phyloP scores from a whole-genome alignment of 1,140 invertebrate species.

The Chironomus striatipennis region DNA sequence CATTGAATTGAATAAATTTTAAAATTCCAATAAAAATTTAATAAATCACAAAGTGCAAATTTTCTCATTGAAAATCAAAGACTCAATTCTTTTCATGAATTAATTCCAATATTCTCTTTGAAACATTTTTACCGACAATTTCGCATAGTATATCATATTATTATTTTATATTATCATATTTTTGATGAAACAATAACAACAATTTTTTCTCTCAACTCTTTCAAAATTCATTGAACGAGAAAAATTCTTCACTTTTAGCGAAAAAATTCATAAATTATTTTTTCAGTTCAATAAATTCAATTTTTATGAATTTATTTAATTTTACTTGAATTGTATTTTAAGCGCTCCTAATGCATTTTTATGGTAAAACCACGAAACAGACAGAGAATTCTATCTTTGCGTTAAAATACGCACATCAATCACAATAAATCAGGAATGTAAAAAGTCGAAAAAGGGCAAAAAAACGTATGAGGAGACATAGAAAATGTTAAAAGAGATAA shows the following conservation, averaged over 20 bases:
- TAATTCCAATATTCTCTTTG: too few relatives aligned
- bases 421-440: slow-evolving; percentile 4
- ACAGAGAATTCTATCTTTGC: background rate
- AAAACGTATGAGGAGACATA: background rate
- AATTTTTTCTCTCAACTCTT: background rate
- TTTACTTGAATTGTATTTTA: background rate
- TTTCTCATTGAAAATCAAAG: too few relatives aligned
- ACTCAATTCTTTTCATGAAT: too few relatives aligned
- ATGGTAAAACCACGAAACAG: background rate
- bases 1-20: too few relatives aligned
- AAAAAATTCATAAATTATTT: background rate
- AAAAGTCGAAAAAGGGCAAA: background rate
- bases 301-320: background rate
- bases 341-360: slow-evolving; percentile 20
- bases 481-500: background rate
- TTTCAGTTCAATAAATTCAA: slow-evolving; percentile 12
- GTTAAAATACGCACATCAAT: background rate
- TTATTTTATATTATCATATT: too few relatives aligned
- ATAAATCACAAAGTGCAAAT: too few relatives aligned
- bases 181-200: background rate
- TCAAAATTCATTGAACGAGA: background rate
- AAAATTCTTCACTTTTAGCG: background rate
- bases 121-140: too few relatives aligned
- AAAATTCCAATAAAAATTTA: too few relatives aligned
- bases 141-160: too few relatives aligned